phyloP scores from a whole-genome alignment of 2,888 invertebrate genomes.

The Rhamnusium bicolor region DNA sequence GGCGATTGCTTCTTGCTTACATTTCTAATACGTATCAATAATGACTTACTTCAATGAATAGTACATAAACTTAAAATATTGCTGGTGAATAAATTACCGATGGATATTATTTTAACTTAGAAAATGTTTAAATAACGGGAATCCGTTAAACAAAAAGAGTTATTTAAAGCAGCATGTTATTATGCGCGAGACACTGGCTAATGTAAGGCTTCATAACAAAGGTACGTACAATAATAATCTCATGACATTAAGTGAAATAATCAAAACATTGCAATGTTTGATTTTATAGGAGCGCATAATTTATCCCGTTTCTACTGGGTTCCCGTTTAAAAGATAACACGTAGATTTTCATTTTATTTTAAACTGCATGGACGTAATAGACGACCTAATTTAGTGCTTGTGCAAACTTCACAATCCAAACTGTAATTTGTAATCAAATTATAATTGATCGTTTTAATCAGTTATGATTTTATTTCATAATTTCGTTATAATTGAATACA shows the following conservation, averaged over 20 bases:
- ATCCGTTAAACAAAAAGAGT: too few relatives aligned
- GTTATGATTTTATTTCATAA: constrained; percentile 27
- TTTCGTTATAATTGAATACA: constrained; percentile 15
- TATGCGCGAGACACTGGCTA: too few relatives aligned
- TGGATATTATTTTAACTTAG: too few relatives aligned
- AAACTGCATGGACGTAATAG: constrained; percentile 1
- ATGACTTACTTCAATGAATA: too few relatives aligned
- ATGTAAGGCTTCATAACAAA: not conserved
- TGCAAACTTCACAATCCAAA: constrained; percentile 27
- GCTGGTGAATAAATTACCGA: too few relatives aligned
- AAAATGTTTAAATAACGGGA: too few relatives aligned
- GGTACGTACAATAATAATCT: constrained; percentile 7
- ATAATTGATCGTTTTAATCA: constrained; percentile 37
- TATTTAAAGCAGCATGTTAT: too few relatives aligned
- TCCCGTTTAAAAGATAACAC: constrained; percentile 9
- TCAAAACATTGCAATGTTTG: constrained; percentile 9
- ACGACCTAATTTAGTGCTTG: not conserved
- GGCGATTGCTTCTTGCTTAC: too few relatives aligned
- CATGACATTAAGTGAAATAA: not conserved
- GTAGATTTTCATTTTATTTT: constrained; percentile 17
- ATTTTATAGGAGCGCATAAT: constrained; percentile 2
- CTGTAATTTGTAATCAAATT: constrained; percentile 32
- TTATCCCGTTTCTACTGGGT: not conserved
- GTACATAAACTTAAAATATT: too few relatives aligned
- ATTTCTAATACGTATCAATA: too few relatives aligned